Conservation (phyloP, 2,797 vertebrate genomes). For the Nyctibius grandis region DNA sequence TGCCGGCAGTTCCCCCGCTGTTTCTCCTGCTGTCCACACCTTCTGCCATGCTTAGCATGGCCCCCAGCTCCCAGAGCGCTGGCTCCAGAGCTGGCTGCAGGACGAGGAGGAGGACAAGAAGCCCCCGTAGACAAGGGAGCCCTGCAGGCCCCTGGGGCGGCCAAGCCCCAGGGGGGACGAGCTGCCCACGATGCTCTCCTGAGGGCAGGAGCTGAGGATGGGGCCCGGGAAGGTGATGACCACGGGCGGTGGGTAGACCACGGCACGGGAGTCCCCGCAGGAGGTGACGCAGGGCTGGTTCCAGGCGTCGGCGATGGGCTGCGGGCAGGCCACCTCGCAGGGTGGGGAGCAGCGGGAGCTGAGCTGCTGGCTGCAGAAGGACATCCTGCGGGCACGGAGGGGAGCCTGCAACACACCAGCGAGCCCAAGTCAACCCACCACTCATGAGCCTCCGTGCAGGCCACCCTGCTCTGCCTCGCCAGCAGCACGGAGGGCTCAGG, state of each 20-base stretch:
- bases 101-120: neutral
- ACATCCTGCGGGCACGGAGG: neutral
- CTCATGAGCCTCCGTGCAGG: fast-evolving
- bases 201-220: constrained; percentile 40
- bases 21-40: neutral
- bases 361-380: neutral
- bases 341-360: neutral
- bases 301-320: neutral
- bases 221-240: constrained; percentile 29
- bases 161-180: fast-evolving
- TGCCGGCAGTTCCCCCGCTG: neutral
- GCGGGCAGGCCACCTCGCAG: neutral
- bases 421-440: neutral
- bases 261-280: neutral
- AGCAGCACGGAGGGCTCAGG: neutral
- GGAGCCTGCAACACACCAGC: neutral
- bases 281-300: constrained; percentile 13
- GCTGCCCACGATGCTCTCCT: neutral
- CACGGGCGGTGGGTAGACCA: neutral
- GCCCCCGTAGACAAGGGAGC: neutral
- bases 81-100: neutral
- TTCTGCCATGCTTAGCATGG: neutral
- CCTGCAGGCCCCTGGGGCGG: neutral
- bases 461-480: neutral
- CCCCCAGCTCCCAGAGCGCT: neutral